A percentile compares a stretch with the other conserved stretches of the same genome.
phyloP scores from a whole-genome alignment of 2,797 vertebrate species.

The Anguilla pacifica region DNA sequence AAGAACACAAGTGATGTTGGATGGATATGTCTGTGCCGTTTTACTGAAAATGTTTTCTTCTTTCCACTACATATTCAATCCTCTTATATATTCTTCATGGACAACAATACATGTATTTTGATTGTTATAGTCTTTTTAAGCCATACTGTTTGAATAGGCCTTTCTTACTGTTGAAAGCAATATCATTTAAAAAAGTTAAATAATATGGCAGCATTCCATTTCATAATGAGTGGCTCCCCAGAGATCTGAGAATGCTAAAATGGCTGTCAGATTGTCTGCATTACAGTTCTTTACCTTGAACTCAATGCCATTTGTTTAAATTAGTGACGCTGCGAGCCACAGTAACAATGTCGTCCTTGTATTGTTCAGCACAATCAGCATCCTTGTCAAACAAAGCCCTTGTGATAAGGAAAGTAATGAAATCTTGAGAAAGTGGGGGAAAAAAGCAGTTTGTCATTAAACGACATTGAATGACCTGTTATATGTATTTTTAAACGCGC shows the following conservation, averaged over 20 bases:
- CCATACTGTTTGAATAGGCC: no score
- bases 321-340: neutral
- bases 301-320: neutral
- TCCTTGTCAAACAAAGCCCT: slow-evolving; percentile 4
- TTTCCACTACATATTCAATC: neutral
- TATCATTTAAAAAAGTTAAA: neutral
- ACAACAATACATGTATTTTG: neutral
- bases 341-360: neutral
- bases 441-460: neutral
- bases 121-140: no score
- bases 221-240: neutral
- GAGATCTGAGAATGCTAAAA: neutral
- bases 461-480: neutral
- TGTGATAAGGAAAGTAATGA: neutral
- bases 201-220: neutral
- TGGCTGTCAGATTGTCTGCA: neutral
- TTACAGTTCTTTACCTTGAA: neutral
- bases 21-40: neutral
- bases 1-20: neutral
- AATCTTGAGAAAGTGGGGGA: no score
- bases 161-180: neutral
- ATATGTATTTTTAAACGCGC: neutral
- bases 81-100: neutral
- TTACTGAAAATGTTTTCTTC: neutral
- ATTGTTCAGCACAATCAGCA: neutral